Conservation (phyloP, 2,888 invertebrate species). For the Drosophila glabriapex region DNA sequence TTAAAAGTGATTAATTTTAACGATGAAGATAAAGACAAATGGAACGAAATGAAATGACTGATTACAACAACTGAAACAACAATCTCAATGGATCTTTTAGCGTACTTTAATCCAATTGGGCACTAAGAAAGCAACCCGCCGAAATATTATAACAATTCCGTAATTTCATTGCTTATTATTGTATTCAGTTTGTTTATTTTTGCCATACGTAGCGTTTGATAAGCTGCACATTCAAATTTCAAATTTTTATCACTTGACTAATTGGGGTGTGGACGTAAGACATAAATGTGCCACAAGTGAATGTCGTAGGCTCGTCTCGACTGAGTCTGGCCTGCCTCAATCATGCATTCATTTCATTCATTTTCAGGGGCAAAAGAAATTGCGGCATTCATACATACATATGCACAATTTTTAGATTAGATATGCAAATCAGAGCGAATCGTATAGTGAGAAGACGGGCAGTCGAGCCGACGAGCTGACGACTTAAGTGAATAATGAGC, state of each 20-base stretch:
- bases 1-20: not conserved
- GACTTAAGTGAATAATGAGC: slow-evolving; percentile 49
- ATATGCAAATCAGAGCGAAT: slow-evolving; percentile 42
- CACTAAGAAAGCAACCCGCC: not conserved
- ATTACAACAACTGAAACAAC: slow-evolving; percentile 7
- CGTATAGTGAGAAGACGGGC: slow-evolving; percentile 11
- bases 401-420: slow-evolving; percentile 27
- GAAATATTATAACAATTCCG: not conserved
- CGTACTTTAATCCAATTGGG: not conserved
- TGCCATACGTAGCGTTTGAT: slow-evolving; percentile 7
- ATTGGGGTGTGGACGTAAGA: not conserved
- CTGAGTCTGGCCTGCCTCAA: slow-evolving; percentile 11
- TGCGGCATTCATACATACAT: not conserved
- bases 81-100: not conserved
- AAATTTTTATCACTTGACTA: slow-evolving; percentile 6
- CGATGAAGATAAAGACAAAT: not conserved
- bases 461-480: not conserved
- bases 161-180: slow-evolving; percentile 7
- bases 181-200: slow-evolving; percentile 5
- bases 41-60: not conserved
- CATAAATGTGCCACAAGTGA: slow-evolving; percentile 22
- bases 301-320: slow-evolving; percentile 13
- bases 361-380: slow-evolving; percentile 37
- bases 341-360: not conserved
- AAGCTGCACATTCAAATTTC: slow-evolving; percentile 19